Conservation (phyloP, 2,113 vertebrate genomes). For the Chrysochloris asiatica region DNA sequence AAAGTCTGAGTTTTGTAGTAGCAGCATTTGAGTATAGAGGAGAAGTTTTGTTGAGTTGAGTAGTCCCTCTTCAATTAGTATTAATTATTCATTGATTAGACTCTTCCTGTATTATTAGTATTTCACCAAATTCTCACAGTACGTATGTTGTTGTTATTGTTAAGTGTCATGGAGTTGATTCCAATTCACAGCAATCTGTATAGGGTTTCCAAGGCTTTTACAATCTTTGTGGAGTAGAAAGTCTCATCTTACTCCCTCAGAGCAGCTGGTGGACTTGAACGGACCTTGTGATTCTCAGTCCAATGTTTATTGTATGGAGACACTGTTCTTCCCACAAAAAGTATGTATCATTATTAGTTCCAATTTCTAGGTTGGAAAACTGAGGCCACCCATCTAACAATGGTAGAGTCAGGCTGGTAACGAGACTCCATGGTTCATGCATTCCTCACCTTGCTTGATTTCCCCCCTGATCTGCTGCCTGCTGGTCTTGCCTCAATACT, state of each 20-base stretch:
- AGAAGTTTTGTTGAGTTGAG: neutral
- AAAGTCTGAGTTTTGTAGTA: neutral
- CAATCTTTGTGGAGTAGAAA: no score
- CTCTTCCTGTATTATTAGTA: neutral
- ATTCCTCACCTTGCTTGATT: fast-evolving
- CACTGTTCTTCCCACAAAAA: no score
- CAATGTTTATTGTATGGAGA: no score
- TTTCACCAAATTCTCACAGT: no score
- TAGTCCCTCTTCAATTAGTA: neutral
- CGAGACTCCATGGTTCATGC: neutral
- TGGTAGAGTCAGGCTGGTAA: neutral
- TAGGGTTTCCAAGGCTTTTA: no score
- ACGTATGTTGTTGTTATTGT: no score
- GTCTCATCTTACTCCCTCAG: no score
- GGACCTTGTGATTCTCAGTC: no score
- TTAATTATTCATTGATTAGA: neutral
- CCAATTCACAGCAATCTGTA: no score
- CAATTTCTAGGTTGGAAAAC: neutral
- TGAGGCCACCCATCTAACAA: neutral
- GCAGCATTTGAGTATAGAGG: neutral
- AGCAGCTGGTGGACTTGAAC: no score
- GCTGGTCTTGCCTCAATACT: neutral
- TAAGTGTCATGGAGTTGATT: no score
- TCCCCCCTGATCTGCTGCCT: no score
- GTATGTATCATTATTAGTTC: neutral